Conservation (phyloP, 2,113 vertebrate genomes). For the Pomatorhinus ruficollis region DNA sequence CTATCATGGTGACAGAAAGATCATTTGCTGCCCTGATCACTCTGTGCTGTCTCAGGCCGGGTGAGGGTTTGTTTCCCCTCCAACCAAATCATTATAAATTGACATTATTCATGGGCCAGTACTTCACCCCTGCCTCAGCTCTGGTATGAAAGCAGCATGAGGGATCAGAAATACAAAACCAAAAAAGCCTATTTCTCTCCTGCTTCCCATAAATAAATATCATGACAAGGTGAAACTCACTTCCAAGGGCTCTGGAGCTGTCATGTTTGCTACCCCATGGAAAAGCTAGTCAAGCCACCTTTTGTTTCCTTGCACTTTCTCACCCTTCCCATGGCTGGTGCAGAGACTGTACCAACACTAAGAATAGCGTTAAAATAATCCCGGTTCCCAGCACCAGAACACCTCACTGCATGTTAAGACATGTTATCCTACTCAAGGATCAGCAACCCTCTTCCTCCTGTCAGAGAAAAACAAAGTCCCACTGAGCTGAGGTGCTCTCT, state of each 20-base stretch:
- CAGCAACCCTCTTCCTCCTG: slow-evolving; percentile 40
- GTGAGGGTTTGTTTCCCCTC: slow-evolving; percentile 14
- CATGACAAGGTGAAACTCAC: not conserved
- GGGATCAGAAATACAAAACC: not conserved
- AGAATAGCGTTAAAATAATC: not conserved
- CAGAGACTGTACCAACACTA: not conserved
- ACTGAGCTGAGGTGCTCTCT: not conserved
- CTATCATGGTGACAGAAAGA: not conserved
- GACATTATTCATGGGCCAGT: not conserved
- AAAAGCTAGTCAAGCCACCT: not conserved
- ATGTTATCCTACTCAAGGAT: not conserved
- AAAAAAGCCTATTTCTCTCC: not conserved
- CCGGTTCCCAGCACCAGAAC: not conserved
- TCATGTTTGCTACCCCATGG: not conserved
- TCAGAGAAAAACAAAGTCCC: not conserved
- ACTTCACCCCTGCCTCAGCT: not conserved
- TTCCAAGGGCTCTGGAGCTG: not conserved
- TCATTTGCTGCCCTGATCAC: slow-evolving; percentile 36
- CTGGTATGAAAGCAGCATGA: not conserved
- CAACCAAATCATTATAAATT: slow-evolving; percentile 16
- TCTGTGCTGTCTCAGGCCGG: not conserved
- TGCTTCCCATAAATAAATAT: not conserved
- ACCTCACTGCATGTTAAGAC: not conserved
- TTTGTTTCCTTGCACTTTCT: not conserved
- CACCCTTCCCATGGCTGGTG: not conserved